Evolutionary conservation across 2,797 vertebrate genomes (phyloP), one percentile per base, ranked within the genome.

Genomic region (Etheostoma nigrum): DNA sequence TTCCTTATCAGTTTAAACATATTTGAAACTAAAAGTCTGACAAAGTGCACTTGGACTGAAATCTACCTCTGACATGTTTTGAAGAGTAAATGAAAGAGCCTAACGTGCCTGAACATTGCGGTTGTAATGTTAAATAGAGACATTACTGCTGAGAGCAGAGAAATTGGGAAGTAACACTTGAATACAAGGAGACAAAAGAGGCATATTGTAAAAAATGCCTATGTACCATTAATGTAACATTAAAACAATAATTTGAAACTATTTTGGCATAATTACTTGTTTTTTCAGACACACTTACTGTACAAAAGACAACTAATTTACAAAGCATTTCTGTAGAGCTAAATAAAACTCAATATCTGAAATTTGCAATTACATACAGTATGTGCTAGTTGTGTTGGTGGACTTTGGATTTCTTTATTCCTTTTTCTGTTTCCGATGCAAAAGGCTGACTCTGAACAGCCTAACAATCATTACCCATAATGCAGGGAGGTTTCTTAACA

Each of bases 41-140:
- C 36, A 60, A 30, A 48, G 23, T 4, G 30, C 9, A 52, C 7
- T 67, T 33, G 12, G 2, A 44, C 45, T 65, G 55, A 71, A 58
- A 58, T 76, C 23, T 53, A 54, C 72, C 3, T 64, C 33, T 69
- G 71, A 65, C 49, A 27, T 70, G 48, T 77, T 79, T 63, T 74
- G 21, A 73, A 72, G 55, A 58, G 8, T 47, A 21, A 68, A 69
- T 75, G 18, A 48, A 64, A 66, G 47, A n/a, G n/a, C 18, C 3
- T 40, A 12, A 40, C 36, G 0, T 25, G 2, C 2, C n/a, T 19
- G 13, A 51, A 52, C 4, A 16, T 36, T 40, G 33, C 58, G 47
- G 13, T 55, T 65, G 10, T 30, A 27, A 57, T 19, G 45, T 12
- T 19, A 58, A 67, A 36, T 30, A 30, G n/a, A n/a, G n/a, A n/a